phyloP scores from a whole-genome alignment of 92 coral and sea anemone genomes.

The Palythoa grandiflora region DNA sequence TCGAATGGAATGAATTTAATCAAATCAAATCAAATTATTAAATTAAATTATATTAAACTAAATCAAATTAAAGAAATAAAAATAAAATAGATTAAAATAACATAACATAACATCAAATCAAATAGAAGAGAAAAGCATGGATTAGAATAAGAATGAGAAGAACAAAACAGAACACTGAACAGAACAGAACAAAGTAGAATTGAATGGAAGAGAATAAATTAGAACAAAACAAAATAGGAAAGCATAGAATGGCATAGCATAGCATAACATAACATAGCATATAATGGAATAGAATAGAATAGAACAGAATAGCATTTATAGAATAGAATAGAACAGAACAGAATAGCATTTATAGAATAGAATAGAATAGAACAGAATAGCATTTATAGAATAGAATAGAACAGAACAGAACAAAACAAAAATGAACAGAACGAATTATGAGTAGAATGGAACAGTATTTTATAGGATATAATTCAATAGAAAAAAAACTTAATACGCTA shows the following conservation, averaged over 20 bases:
- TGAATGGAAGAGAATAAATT: not conserved
- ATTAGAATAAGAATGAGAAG: not conserved
- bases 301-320: not conserved
- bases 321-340: conserved; percentile 14
- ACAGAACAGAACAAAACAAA: conserved; percentile 15
- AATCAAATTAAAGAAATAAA: no score
- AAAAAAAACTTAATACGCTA: no score
- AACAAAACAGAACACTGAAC: not conserved
- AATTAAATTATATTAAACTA: no score
- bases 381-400: not conserved
- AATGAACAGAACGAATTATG: conserved; percentile 3
- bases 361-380: not conserved
- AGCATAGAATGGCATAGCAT: not conserved
- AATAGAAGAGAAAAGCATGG: not conserved
- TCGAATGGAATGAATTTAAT: no score
- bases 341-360: no score
- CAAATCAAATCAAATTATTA: no score
- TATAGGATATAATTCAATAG: no score
- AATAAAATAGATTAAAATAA: not conserved
- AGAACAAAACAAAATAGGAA: not conserved
- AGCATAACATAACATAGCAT: not conserved
- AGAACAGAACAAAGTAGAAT: not conserved
- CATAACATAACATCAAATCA: no score
- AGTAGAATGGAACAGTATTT: no score
- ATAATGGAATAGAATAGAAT: not conserved